Conservation (phyloP, 2,888 invertebrate genomes). For the Napeogenes inachia region DNA sequence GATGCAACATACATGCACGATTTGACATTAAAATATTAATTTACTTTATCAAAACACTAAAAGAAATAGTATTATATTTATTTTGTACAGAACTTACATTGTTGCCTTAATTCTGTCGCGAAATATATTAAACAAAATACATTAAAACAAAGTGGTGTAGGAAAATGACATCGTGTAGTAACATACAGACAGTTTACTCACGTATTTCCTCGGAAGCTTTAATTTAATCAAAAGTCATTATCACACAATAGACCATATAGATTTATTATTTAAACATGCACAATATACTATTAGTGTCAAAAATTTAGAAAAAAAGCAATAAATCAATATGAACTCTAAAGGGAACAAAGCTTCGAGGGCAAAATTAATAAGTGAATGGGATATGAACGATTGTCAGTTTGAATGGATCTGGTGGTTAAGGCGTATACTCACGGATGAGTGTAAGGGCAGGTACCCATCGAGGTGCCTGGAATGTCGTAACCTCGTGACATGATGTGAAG, state of each 20-base stretch:
- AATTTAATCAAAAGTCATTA: conserved; percentile 21
- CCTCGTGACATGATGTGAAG: conserved; percentile 64
- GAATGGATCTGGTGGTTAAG: conserved; percentile 30
- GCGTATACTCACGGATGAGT: conserved; percentile 61
- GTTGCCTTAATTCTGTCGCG: conserved; percentile 10
- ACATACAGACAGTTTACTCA: conserved; percentile 27
- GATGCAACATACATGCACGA: conserved; percentile 2
- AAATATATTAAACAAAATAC: conserved; percentile 23
- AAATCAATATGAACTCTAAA: conserved; percentile 63
- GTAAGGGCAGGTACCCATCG: conserved; percentile 55
- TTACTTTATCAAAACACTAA: too few relatives aligned
- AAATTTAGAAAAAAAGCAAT: conserved; percentile 54
- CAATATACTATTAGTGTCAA: conserved; percentile 39
- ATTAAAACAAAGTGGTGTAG: conserved; percentile 11
- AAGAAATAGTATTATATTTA: background rate
- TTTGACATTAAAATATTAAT: conserved; percentile 3
- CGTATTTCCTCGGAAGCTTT: conserved; percentile 34
- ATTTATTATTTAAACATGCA: conserved; percentile 40
- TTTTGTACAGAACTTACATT: conserved; percentile 5
- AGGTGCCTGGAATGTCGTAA: conserved; percentile 67
- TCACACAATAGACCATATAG: conserved; percentile 22
- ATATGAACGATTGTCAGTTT: conserved; percentile 35
- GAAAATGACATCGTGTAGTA: conserved; percentile 2
- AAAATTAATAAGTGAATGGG: conserved; percentile 33
- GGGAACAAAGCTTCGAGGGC: conserved; percentile 59